Base-by-base conservation (phyloP, 2,888 invertebrate genomes). In the Leucoma salicis region DNA sequence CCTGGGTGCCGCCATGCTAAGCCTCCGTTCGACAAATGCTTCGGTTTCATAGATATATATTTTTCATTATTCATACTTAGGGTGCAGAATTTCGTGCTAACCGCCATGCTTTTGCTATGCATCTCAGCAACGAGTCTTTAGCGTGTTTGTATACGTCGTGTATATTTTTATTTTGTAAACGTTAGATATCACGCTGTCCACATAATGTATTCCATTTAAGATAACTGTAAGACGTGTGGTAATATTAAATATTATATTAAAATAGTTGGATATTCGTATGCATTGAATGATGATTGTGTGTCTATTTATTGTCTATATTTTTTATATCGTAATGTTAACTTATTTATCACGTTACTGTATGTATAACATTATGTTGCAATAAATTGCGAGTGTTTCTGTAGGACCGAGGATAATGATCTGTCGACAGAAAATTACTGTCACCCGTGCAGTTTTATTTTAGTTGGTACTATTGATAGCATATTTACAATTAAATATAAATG, bases 71-170 rank as follows among this genome's bases (percentile, higher is more conserved):
- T 79, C 75, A 78, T 74, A 64, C 78, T 74, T 84, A 85, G 80
- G 79, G 86, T 87, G 87, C 87, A 87, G 82, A 84, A 82, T 78
- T 75, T 75, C 73, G 83, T 83, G 85, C 85, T 84, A 82, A 78
- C 78, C 78, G 86, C 86, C 85, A 81, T 71, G 86, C 86, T 84
- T 83, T 74, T 78, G 84, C 85, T 82, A 76, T 72, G 81, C 80
- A 73, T 80, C 82, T 82, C 83, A 70, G 76, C 78, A 72, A 84
- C 80, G 79, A 77, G 75, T 72, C 77, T 69, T 70, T 72, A 74
- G 77, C 68, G 74, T 78, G 71, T 72, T 68, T 63, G 76, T 72
- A 70, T 74, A 68, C 63, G 66, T 72, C 66, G 54, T 66, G 66
- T 65, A 65, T 70, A 66, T 64, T 74, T 64, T 73, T 68, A 70